Conservation (phyloP, 2,888 invertebrate genomes). For the Drosophila paramelanica region DNA sequence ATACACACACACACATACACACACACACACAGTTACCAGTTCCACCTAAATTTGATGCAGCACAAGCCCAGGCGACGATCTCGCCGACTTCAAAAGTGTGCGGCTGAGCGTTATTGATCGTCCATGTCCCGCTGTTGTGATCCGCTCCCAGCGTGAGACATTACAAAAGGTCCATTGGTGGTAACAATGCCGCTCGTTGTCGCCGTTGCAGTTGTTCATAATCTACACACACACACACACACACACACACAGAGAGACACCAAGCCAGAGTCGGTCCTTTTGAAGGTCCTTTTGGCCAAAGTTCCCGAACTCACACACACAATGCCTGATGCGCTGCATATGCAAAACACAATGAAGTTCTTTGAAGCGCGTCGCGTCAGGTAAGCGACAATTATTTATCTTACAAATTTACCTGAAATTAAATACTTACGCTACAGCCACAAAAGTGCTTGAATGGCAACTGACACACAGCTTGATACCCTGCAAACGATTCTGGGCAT, state of each 20-base stretch:
- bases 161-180: constrained; percentile 53
- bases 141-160: constrained; percentile 74
- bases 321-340: constrained; percentile 50
- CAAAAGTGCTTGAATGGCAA: background rate
- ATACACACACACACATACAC: constrained; percentile 17
- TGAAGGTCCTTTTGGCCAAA: constrained; percentile 69
- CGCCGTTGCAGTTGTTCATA: constrained; percentile 55
- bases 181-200: constrained; percentile 70
- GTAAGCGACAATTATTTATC: constrained; percentile 80
- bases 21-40: constrained; percentile 40
- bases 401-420: constrained; percentile 81
- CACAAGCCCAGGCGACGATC: constrained; percentile 48
- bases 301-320: constrained; percentile 41
- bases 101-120: constrained; percentile 72
- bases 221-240: constrained; percentile 50
- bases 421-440: constrained; percentile 60
- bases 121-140: constrained; percentile 80
- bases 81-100: constrained; percentile 67
- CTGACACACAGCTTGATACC: constrained; percentile 32
- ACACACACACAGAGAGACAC: constrained; percentile 14
- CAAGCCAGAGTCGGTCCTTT: constrained; percentile 53
- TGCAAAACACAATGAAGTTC: constrained; percentile 79
- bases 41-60: constrained; percentile 73
- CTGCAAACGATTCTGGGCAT: constrained; percentile 2
- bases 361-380: constrained; percentile 73